Evolutionary conservation across 2,113 vertebrate genomes (phyloP).

Genomic region (Oncorhynchus mykiss): DNA sequence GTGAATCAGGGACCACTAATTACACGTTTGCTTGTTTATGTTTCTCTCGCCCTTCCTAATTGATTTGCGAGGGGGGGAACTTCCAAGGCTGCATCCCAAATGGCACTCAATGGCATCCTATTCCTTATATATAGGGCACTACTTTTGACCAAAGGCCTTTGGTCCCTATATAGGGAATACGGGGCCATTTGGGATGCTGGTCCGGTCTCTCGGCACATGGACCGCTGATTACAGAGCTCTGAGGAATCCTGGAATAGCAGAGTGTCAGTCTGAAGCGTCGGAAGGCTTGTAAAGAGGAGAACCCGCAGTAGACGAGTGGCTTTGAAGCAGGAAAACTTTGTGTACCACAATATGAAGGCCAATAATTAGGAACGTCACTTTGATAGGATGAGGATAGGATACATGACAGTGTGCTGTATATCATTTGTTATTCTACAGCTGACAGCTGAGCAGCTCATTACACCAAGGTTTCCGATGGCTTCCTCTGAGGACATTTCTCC

Average conservation of each 20-base stretch:
- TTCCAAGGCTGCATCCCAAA: not conserved
- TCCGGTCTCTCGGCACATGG: not conserved
- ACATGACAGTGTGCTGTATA: not conserved
- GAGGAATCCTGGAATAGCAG: constrained; percentile 40
- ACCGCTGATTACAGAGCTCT: constrained; percentile 40
- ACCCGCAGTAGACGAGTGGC: constrained; percentile 19
- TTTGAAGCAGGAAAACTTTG: not conserved
- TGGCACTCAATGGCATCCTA: too few species aligned
- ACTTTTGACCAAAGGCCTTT: too few species aligned
- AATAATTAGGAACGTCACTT: not conserved
- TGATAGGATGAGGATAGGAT: not conserved
- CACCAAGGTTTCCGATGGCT: not conserved
- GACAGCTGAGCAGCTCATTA: constrained; percentile 1
- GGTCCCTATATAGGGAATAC: too few species aligned
- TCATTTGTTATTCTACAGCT: constrained; percentile 1
- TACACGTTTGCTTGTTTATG: constrained; percentile 21
- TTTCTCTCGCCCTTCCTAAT: constrained; percentile 30
- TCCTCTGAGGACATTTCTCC: constrained; percentile 8
- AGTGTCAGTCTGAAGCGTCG: constrained; percentile 40
- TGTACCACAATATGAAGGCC: constrained; percentile 16
- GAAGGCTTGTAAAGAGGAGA: constrained; percentile 32
- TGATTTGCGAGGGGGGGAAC: constrained; percentile 46
- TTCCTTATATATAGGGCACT: too few species aligned
- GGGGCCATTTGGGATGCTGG: not conserved
- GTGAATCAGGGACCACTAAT: constrained; percentile 20